Evolutionary conservation across 2,888 invertebrate species (phyloP).

Genomic region (Eugnorisma glareosa): DNA sequence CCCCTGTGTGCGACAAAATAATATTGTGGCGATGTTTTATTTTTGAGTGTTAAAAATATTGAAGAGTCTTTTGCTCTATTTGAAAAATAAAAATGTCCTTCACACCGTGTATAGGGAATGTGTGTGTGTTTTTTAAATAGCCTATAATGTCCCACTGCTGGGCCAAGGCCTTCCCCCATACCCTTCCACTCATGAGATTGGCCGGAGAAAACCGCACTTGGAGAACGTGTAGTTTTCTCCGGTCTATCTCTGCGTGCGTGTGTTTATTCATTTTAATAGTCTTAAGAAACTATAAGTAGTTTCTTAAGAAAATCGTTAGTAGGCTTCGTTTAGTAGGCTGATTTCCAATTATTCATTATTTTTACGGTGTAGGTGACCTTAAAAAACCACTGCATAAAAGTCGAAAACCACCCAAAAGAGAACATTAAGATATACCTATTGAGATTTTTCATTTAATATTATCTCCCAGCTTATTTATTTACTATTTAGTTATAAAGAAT

Average conservation of each 20-base stretch:
- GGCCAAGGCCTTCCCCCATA: too few species aligned
- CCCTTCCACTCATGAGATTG: too few species aligned
- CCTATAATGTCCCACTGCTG: too few species aligned
- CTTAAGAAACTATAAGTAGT: not conserved
- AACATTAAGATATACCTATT: not conserved
- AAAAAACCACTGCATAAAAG: not conserved
- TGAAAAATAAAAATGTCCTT: not conserved
- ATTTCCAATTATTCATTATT: not conserved
- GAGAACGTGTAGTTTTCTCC: too few species aligned
- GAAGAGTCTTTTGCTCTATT: not conserved
- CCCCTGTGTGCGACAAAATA: slow-evolving; percentile 13
- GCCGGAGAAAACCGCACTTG: too few species aligned
- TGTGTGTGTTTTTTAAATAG: too few species aligned
- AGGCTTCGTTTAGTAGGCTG: too few species aligned
- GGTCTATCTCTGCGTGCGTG: too few species aligned
- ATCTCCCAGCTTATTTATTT: not conserved
- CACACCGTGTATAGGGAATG: not conserved
- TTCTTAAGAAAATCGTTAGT: too few species aligned
- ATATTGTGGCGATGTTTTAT: not conserved
- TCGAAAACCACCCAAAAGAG: not conserved
- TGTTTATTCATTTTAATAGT: not conserved
- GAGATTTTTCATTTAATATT: not conserved
- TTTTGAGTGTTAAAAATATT: slow-evolving; percentile 5
- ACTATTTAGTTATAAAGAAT: not conserved
- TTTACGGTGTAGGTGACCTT: not conserved